A percentile compares a stretch with the other conserved stretches of the same genome.
Conservation (phyloP, 1,140 invertebrate genomes). For the Macrosteles quadrilineatus region DNA sequence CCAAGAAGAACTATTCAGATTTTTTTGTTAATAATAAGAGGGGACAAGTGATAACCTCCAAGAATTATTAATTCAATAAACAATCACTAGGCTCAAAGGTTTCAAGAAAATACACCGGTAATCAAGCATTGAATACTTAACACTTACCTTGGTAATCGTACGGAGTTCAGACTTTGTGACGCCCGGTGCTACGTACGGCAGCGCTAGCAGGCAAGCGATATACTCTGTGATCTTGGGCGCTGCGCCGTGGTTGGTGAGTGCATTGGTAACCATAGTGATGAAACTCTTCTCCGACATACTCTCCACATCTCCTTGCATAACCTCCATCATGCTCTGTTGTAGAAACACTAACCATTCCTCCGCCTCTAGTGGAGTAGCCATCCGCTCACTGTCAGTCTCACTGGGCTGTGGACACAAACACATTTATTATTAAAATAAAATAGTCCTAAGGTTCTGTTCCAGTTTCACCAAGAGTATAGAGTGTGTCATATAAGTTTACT, state of each 20-base stretch:
- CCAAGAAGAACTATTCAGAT: too few species aligned
- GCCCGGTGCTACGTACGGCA: constrained; percentile 65
- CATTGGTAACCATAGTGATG: constrained; percentile 70
- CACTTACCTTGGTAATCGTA: constrained; percentile 59
- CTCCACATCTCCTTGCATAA: constrained; percentile 72
- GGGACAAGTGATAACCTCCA: too few species aligned
- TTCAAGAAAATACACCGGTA: too few species aligned
- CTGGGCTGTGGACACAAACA: neutral
- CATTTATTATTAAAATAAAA: too few species aligned
- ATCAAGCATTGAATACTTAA: too few species aligned
- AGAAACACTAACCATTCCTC: constrained; percentile 52
- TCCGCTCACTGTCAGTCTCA: neutral
- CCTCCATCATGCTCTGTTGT: constrained; percentile 63
- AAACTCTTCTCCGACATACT: constrained; percentile 71
- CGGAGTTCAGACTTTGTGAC: constrained; percentile 56
- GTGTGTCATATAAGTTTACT: too few species aligned
- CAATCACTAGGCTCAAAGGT: too few species aligned
- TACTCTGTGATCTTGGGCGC: constrained; percentile 65
- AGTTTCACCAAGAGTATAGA: too few species aligned
- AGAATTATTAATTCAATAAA: too few species aligned
- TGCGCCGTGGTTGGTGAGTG: constrained; percentile 64
- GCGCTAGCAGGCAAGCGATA: constrained; percentile 67
- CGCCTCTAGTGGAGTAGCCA: constrained; percentile 30
- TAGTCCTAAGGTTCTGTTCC: too few species aligned
- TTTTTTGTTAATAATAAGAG: too few species aligned